Evolutionary conservation across 2,113 vertebrate genomes (phyloP).

Genomic region (Brachirus orientalis): DNA sequence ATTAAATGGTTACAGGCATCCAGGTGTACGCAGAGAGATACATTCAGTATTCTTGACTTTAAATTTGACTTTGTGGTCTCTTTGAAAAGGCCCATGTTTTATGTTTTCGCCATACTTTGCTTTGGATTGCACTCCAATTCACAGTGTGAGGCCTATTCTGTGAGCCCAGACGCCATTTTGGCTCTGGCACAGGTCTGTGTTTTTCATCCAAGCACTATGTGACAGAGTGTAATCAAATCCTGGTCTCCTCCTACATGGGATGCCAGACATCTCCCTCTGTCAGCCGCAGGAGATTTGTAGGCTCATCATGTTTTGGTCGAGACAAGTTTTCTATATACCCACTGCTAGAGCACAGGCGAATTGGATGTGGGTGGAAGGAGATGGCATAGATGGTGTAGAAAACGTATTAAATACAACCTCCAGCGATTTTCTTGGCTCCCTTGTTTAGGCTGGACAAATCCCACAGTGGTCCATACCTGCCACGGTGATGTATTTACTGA

Average conservation of each 20-base stretch:
- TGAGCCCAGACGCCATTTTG: constrained; percentile 66
- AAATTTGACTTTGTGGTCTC: constrained; percentile 17
- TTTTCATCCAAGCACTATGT: constrained; percentile 67
- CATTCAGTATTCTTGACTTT: constrained; percentile 2
- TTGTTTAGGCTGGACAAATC: constrained; percentile 63
- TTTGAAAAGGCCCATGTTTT: constrained; percentile 17
- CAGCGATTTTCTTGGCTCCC: constrained; percentile 51
- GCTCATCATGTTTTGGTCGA: constrained; percentile 69
- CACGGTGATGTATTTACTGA: constrained; percentile 52
- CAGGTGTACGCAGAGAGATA: background rate
- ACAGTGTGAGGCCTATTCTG: constrained; percentile 46
- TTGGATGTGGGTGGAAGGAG: constrained; percentile 62
- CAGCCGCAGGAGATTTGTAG: constrained; percentile 71
- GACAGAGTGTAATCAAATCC: constrained; percentile 73
- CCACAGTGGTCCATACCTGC: constrained; percentile 46
- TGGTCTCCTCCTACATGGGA: constrained; percentile 60
- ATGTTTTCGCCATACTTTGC: constrained; percentile 29
- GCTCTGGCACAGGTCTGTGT: constrained; percentile 61
- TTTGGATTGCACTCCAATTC: constrained; percentile 27
- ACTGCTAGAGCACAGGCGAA: constrained; percentile 47
- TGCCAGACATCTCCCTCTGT: constrained; percentile 66
- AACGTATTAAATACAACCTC: constrained; percentile 57
- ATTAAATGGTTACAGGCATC: background rate
- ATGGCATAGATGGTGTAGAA: constrained; percentile 56
- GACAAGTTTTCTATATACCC: constrained; percentile 58